These are phyloP conservation scores for Brachynemurus nebulosus DNA, from an alignment of 2,888 invertebrate species.

Conservation along the genomic window DNA sequence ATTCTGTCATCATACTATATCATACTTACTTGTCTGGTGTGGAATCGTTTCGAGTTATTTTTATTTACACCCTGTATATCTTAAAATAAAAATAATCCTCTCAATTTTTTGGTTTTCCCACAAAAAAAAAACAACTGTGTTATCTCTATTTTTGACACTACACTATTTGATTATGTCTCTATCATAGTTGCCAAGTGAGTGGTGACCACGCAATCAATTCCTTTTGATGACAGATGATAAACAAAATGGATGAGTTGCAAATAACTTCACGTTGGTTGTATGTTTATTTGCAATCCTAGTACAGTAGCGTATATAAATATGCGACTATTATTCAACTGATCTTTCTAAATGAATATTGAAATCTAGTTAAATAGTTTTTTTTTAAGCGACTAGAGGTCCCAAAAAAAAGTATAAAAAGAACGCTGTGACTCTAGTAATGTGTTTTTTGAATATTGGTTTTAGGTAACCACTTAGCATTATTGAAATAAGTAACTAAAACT, in stretches of 20 bases:
- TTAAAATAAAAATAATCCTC: no score
- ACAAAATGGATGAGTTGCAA: background rate
- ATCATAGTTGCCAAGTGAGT: no score
- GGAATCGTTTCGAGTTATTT: no score
- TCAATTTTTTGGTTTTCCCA: no score
- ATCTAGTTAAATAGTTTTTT: background rate
- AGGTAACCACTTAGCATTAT: background rate
- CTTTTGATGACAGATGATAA: background rate
- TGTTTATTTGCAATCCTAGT: constrained; percentile 1
- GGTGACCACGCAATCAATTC: no score
- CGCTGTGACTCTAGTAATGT: constrained; percentile 1
- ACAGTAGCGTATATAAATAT: background rate
- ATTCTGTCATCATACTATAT: no score
- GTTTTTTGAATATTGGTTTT: background rate
- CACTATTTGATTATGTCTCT: no score
- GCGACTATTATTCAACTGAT: background rate
- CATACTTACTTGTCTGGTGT: no score
- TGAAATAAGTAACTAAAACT: background rate
- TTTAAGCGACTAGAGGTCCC: background rate
- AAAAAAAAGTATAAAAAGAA: background rate
- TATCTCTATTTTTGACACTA: no score
- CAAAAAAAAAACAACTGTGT: no score
- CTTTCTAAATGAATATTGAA: background rate
- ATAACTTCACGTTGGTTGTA: background rate
- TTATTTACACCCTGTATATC: no score